Base-by-base conservation (phyloP, 1,140 invertebrate species). In the Leptopilina boulardi region DNA sequence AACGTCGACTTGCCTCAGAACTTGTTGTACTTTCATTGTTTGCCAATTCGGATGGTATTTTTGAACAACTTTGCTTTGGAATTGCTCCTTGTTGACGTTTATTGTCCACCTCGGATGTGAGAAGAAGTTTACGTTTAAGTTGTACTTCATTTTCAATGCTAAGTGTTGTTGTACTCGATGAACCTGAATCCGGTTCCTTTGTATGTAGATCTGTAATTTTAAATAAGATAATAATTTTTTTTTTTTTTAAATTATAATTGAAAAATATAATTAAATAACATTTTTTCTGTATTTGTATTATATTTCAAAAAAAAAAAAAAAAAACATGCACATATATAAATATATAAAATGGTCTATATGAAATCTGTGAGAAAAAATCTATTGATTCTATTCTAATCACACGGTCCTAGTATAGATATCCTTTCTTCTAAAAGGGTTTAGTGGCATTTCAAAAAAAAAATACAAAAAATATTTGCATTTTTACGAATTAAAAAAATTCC, bases 51-150 rank as follows among this genome's bases (percentile, higher is more conserved):
- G 78, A 54, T 30, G 76, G 42, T 8, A 76, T 78, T 77, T 86
- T 86, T 72, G 87, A 80, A 74, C 90, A 88, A 75, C 83, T 92
- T 87, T 94, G 93, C 84, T 95, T 96, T 26, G 95, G 95, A 83
- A 95, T 95, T 47, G 95, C 95, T 13, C 95, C 95, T 80, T 95
- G 93, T 84, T 94, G 92, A 34, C 91, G 91, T 70, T 91, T 89
- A 38, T 73, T 87, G 71, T 91, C 89, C 1, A 87, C 77, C 15
- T 88, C 87, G 4, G 78, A 30, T 30, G 88, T 86, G 0, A 89
- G 90, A 38, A 91, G 56, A 10, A 91, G 79, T 21, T 88, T 91
- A 34, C 87, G 84, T 51, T 90, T 91, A 5, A 77, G 3, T 23
- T 66, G 23, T 13, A 87, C 89, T 59, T 93, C 92, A 71, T 93